These are phyloP conservation scores for Papilio protenor DNA, from an alignment of 2,888 invertebrate species.

Conservation along the genomic window DNA sequence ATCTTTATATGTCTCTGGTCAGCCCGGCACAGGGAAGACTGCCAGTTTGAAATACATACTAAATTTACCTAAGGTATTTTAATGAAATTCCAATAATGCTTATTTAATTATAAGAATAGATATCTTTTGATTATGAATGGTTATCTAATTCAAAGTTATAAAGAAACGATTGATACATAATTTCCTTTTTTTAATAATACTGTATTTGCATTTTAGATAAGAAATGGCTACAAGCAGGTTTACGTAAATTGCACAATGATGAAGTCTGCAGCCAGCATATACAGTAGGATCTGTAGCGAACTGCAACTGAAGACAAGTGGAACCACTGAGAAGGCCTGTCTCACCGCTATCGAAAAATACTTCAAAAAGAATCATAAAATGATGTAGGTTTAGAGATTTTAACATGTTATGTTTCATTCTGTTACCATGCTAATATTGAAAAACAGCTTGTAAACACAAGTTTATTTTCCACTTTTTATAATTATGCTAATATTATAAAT, in stretches of 20 bases:
- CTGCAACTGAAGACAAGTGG: conserved; percentile 84
- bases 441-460: too few relatives aligned
- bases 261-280: conserved; percentile 92
- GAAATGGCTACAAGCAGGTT: conserved; percentile 84
- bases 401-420: neutral
- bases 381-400: conserved; percentile 83
- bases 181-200: neutral
- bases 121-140: too few relatives aligned
- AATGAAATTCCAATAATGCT: neutral
- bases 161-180: too few relatives aligned
- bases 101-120: too few relatives aligned
- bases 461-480: too few relatives aligned
- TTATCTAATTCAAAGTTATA: too few relatives aligned
- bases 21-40: conserved; percentile 99
- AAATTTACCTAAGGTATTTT: conserved; percentile 84
- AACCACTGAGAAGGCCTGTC: conserved; percentile 87
- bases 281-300: conserved; percentile 90
- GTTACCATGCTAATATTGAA: neutral
- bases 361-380: conserved; percentile 87
- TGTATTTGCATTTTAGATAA: conserved; percentile 68
- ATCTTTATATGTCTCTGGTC: conserved; percentile 97
- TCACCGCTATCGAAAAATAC: conserved; percentile 88
- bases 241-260: conserved; percentile 96
- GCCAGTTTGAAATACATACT: conserved; percentile 92
- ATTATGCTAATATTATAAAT: too few relatives aligned